phyloP scores from a whole-genome alignment of 2,113 vertebrate genomes.

The Camelus dromedarius region DNA sequence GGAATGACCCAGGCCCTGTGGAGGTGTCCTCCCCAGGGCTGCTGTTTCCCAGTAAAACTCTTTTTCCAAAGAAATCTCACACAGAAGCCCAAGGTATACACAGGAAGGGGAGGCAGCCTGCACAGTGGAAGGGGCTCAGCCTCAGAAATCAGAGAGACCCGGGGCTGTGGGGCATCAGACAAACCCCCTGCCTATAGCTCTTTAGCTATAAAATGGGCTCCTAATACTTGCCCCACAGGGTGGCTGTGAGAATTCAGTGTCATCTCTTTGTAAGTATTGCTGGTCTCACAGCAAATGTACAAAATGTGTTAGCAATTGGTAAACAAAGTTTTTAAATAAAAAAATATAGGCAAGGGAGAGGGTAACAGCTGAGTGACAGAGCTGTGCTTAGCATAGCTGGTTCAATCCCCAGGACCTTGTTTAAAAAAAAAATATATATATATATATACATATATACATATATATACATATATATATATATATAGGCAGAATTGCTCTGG shows the following conservation, averaged over 20 bases:
- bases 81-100: not conserved
- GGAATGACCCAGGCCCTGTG: no score
- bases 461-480: no score
- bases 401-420: no score
- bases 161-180: not conserved
- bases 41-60: not conserved
- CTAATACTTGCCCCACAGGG: no score
- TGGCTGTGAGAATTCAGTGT: not conserved
- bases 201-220: not conserved
- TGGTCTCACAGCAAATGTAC: not conserved
- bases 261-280: not conserved
- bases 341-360: not conserved
- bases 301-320: not conserved
- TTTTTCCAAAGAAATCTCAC: not conserved
- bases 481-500: not conserved
- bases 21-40: not conserved
- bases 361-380: no score
- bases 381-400: no score
- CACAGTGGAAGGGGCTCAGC: not conserved
- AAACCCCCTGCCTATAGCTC: not conserved
- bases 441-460: no score
- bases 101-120: not conserved
- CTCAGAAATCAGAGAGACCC: not conserved
- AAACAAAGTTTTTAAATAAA: not conserved
- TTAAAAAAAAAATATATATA: no score